Evolutionary conservation across 2,113 vertebrate species (phyloP).

Genomic region (Tinamus guttatus): DNA sequence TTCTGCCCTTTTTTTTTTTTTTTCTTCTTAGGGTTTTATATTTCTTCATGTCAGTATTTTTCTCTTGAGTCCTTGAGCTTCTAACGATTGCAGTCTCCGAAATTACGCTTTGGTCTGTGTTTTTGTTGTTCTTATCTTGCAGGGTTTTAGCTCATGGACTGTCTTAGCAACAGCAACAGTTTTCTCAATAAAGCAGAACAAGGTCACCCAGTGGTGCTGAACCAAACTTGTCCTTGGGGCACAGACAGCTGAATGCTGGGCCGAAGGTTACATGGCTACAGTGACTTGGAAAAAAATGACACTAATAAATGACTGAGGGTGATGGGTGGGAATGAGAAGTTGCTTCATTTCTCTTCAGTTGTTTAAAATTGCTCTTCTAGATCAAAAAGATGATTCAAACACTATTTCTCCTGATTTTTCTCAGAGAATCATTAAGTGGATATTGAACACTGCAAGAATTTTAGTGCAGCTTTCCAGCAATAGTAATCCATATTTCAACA

Average conservation of each 20-base stretch:
- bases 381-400: neutral
- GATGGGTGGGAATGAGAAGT: neutral
- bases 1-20: neutral
- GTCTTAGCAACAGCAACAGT: slow-evolving; percentile 8
- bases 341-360: neutral
- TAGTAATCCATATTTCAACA: neutral
- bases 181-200: slow-evolving; percentile 29
- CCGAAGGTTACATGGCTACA: neutral
- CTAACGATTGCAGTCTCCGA: neutral
- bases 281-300: neutral
- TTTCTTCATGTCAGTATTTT: slow-evolving; percentile 48
- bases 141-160: neutral
- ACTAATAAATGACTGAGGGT: neutral
- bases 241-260: neutral
- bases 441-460: neutral
- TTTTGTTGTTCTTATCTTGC: slow-evolving; percentile 30
- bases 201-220: slow-evolving; percentile 28
- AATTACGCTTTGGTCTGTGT: neutral
- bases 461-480: neutral
- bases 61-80: slow-evolving; percentile 18
- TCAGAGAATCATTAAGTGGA: neutral
- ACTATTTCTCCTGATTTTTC: neutral
- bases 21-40: neutral
- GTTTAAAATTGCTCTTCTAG: neutral
- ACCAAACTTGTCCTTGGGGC: slow-evolving; percentile 22